Evolutionary conservation across 2,113 vertebrate genomes (phyloP).

Genomic region (Trogon melanurus): DNA sequence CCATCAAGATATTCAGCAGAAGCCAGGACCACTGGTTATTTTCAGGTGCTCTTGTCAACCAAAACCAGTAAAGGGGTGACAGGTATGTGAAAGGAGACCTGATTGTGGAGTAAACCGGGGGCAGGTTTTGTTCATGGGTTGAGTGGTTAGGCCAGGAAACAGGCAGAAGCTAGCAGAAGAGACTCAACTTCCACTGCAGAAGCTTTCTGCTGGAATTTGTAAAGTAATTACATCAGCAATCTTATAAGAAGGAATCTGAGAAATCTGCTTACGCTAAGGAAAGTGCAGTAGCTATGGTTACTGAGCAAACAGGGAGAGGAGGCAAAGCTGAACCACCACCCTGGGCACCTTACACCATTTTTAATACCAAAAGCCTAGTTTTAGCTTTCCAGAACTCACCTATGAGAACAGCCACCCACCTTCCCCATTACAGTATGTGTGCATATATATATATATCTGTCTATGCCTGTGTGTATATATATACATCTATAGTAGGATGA

Average conservation of each 20-base stretch:
- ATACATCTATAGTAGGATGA: not conserved
- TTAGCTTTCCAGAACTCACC: constrained; percentile 26
- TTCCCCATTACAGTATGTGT: not conserved
- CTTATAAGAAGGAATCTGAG: not conserved
- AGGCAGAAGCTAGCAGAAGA: not conserved
- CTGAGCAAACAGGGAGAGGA: not conserved
- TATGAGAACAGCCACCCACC: not conserved
- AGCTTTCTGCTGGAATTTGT: not conserved
- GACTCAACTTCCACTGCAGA: not conserved
- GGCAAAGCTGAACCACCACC: not conserved
- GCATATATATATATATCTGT: not conserved
- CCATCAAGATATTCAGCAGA: not conserved
- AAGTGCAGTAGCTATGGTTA: constrained; percentile 55
- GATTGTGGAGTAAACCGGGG: not conserved
- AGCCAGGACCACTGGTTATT: not conserved
- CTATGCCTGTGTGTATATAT: not conserved
- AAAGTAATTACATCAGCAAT: constrained; percentile 6
- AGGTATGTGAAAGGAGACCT: not conserved
- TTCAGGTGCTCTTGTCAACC: not conserved
- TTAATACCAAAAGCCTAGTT: constrained; percentile 32
- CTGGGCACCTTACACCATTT: not conserved
- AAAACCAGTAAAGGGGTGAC: not conserved
- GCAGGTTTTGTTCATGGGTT: not conserved
- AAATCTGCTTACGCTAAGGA: not conserved
- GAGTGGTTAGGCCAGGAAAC: not conserved